Evolutionary conservation across 2,888 invertebrate genomes (phyloP).

Genomic region (Drepana falcataria): DNA sequence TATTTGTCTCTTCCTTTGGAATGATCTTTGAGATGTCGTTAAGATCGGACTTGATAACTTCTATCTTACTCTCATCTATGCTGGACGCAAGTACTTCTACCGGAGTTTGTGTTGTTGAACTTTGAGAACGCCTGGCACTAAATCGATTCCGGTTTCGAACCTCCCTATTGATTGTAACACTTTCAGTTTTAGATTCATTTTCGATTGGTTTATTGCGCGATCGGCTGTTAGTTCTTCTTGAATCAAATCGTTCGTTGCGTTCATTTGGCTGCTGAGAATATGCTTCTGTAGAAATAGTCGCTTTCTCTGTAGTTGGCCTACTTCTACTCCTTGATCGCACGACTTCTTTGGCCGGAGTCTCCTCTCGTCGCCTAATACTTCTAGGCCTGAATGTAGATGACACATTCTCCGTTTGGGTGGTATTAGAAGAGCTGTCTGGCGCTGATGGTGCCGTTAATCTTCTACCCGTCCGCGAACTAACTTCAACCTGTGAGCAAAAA

Average conservation of each 20-base stretch:
- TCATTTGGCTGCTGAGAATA: conserved; percentile 30
- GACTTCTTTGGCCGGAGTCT: conserved; percentile 33
- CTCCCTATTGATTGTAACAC: conserved; percentile 38
- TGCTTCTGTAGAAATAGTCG: conserved; percentile 27
- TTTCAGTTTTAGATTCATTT: conserved; percentile 30
- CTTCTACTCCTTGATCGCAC: conserved; percentile 46
- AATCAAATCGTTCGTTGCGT: conserved; percentile 60
- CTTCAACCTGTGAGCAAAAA: conserved; percentile 53
- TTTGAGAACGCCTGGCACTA: conserved; percentile 23
- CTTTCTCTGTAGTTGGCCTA: conserved; percentile 27
- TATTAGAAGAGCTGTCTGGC: conserved; percentile 28
- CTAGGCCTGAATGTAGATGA: conserved; percentile 50
- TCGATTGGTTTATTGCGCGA: conserved; percentile 46
- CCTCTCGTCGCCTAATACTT: conserved; percentile 49
- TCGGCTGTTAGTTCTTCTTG: conserved; percentile 54
- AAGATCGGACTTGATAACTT: conserved; percentile 43
- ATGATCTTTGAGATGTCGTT: conserved; percentile 45
- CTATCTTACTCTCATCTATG: conserved; percentile 47
- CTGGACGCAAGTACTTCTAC: conserved; percentile 32
- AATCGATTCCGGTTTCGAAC: conserved; percentile 43
- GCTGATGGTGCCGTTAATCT: conserved; percentile 40
- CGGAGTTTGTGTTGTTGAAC: conserved; percentile 27
- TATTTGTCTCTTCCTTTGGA: conserved; percentile 32
- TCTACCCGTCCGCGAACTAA: conserved; percentile 46
- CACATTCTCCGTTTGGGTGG: conserved; percentile 35